Evolutionary conservation across 2,888 invertebrate species (phyloP), one percentile per base, ranked within the genome.

Genomic region (Hipparchia sbordonii): DNA sequence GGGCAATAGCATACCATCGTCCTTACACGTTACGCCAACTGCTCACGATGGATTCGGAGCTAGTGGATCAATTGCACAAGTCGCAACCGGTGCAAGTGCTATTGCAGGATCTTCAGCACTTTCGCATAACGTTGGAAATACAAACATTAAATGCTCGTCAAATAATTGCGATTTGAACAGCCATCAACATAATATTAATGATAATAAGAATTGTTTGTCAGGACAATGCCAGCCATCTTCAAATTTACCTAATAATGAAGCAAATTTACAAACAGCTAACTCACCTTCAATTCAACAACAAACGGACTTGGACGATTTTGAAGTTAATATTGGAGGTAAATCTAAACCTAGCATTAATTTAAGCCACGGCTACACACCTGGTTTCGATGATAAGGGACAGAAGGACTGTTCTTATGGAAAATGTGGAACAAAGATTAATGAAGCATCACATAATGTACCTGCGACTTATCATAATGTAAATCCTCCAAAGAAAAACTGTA

Each of bases 51-150:
- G 71, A 60, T 13, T 33, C 62, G 79, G 79, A 57, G 77, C 76
- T 57, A 78, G 75, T 74, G 75, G 78, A 71, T 81, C 78, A 70
- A 54, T 68, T 5, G 73, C 76, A 61, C 66, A 70, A 52, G 69
- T 74, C 33, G 48, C 56, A 48, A 82, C 79, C 71, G 79, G 78
- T 48, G 74, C 72, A 45, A 77, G 79, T 46, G 74, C 77, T 54
- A 65, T 76, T 60, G 79, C 77, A 52, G 73, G 74, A 72, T 72
- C 77, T 62, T 72, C 74, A 46, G 39, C 72, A 46, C 77, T 75
- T 12, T 77, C 76, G 65, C 48, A 62, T 71, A 75, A 39, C 39
- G 33, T 12, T 65, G 57, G 46, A 10, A 46, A 48, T 8, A 56
- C 70, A 56, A 69, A 68, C 56, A 5, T 4, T 39, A 63, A 65